Evolutionary conservation across 2,797 vertebrate genomes (phyloP), one percentile per base, ranked within the genome.

Genomic region (Brachymystax lenok): DNA sequence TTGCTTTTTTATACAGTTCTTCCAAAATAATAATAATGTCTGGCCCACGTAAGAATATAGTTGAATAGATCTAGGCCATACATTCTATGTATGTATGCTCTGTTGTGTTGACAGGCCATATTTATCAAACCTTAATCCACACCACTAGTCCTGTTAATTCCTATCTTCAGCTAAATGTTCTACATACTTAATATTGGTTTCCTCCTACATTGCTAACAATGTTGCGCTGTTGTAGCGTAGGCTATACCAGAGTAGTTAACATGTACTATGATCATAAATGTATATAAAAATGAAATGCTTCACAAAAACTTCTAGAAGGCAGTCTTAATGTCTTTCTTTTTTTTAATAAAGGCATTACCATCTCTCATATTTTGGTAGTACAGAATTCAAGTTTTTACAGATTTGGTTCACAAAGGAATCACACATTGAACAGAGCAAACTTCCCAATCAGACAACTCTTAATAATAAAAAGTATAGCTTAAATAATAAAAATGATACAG

Each of bases 321-420:
- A 67, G 24, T 33, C 66, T 33, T 19, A 59, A 56, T 69, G 33
- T 73, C 5, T 0, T 76, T 74, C 67, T 84, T 79, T 85, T 85
- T 90, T 92, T 91, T 89, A 88, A 90, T 88, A 90, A 92, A 92
- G 84, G 81, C 86, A 91, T 91, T 82, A 77, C 74, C 73, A 86
- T 83, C 81, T 83, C 79, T 88, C 74, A 85, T 90, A 86, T 88
- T 91, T 92, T 90, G 89, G 88, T 91, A 83, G 82, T 87, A 91
- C 76, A 92, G 70, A 93, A 85, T 94, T 94, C 92, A 94, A 93
- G 92, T 94, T 88, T 92, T 90, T 86, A 91, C 86, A 93, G 86
- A 93, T 90, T 89, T 92, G 88, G 88, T 92, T 90, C 88, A 92
- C 81, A 91, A 83, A 86, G 76, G 59, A 92, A 94, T 92, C 88